phyloP scores from a whole-genome alignment of 2,797 vertebrate genomes.

The Pseudopleuronectes americanus region DNA sequence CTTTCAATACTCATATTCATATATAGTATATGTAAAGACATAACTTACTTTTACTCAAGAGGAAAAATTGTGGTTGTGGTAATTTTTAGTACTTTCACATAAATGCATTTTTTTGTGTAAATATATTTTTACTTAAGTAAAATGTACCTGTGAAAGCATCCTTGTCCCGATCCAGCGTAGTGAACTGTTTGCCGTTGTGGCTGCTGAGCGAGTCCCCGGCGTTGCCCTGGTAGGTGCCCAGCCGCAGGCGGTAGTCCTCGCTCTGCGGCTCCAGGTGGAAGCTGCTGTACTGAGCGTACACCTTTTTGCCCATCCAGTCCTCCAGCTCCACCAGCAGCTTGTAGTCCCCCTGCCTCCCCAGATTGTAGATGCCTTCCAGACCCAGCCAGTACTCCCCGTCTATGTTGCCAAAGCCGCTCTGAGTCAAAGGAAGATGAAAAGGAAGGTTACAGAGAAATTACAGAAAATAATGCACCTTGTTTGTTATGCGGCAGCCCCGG shows the following conservation, averaged over 20 bases:
- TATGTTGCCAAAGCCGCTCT: constrained; percentile 97
- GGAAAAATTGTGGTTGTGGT: too few relatives aligned
- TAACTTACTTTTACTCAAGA: too few relatives aligned
- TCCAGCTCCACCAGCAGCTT: constrained; percentile 94
- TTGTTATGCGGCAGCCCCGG: constrained; percentile 37
- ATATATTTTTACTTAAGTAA: too few relatives aligned
- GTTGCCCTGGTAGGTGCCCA: constrained; percentile 95
- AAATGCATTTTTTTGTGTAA: too few relatives aligned
- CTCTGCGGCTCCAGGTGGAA: constrained; percentile 94
- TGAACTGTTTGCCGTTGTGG: constrained; percentile 97
- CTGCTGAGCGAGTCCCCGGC: constrained; percentile 95
- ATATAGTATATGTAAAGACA: too few relatives aligned
- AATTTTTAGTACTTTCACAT: too few relatives aligned
- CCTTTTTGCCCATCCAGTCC: constrained; percentile 98
- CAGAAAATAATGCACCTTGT: constrained; percentile 46
- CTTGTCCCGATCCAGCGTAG: constrained; percentile 95
- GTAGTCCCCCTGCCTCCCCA: constrained; percentile 94
- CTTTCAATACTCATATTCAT: too few relatives aligned
- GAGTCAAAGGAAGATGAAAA: constrained; percentile 69
- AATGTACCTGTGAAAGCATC: constrained; percentile 90
- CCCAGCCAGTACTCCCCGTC: constrained; percentile 97
- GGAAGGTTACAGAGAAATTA: constrained; percentile 49
- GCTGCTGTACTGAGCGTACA: constrained; percentile 96
- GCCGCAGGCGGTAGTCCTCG: constrained; percentile 90
- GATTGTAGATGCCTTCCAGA: constrained; percentile 92